These are phyloP conservation scores for Protonemura montana DNA, from an alignment of 2,888 invertebrate species.

Conservation along the genomic window DNA sequence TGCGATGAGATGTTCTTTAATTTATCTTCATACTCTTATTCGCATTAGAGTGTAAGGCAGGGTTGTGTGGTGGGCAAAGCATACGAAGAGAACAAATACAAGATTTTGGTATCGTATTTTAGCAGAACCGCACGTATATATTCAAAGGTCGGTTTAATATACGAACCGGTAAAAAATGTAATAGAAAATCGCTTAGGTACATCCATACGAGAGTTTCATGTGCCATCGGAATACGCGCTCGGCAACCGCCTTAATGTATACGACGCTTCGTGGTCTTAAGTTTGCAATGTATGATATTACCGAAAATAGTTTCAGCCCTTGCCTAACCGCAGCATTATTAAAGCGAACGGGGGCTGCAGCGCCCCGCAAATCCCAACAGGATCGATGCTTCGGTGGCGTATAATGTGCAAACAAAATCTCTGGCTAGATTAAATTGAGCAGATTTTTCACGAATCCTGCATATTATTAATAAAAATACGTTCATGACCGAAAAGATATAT, in stretches of 20 bases:
- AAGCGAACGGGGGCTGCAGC: not conserved
- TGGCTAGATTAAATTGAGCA: not conserved
- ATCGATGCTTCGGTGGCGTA: not conserved
- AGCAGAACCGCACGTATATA: not conserved
- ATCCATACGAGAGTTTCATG: not conserved
- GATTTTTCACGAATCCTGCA: not conserved
- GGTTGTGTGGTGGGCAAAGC: not conserved
- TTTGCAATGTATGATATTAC: conserved; percentile 7
- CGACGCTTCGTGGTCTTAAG: conserved; percentile 12
- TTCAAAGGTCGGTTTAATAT: not conserved
- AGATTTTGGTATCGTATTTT: not conserved
- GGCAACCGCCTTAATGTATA: not conserved
- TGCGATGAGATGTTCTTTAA: not conserved
- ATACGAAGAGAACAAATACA: not conserved
- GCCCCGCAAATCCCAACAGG: not conserved
- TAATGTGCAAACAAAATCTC: not conserved
- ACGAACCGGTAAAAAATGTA: not conserved
- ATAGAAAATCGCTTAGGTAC: not conserved
- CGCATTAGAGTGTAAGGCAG: not conserved
- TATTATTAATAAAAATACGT: not conserved
- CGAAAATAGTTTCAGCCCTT: not conserved
- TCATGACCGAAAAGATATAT: not conserved
- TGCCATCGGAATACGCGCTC: not conserved
- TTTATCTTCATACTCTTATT: not conserved
- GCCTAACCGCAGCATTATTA: not conserved